These are phyloP conservation scores for Pangasius larnaudii DNA, from an alignment of 2,797 vertebrate species.

Conservation along the genomic window DNA sequence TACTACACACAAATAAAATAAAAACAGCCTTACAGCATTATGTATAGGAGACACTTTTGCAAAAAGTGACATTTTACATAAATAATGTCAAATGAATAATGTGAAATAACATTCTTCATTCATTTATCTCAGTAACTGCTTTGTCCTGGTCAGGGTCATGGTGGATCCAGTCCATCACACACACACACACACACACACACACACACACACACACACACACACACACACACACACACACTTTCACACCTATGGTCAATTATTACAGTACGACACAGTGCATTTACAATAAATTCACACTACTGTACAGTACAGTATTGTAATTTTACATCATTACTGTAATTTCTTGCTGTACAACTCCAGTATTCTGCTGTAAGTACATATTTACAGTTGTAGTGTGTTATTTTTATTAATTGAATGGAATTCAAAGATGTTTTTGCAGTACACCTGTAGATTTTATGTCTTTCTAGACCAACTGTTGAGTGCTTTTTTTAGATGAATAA, in stretches of 20 bases:
- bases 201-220: neutral
- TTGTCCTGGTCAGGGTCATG: neutral
- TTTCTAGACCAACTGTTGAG: neutral
- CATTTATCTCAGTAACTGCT: neutral
- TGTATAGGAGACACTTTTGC: neutral
- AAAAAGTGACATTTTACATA: neutral
- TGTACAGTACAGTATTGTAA: too few species aligned
- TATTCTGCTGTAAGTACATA: neutral
- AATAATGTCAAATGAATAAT: too few species aligned
- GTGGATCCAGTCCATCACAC: neutral
- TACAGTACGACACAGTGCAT: neutral
- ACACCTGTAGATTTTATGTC: neutral
- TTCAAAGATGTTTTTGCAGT: neutral
- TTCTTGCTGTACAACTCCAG: neutral
- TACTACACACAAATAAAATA: neutral
- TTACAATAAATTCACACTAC: neutral
- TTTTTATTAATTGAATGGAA: neutral
- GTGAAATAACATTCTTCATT: neutral
- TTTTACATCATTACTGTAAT: neutral
- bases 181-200: neutral
- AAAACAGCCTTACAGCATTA: neutral
- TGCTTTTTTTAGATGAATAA: neutral
- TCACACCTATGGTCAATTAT: neutral
- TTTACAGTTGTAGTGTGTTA: neutral
- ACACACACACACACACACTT: neutral